Evolutionary conservation across 2,888 invertebrate species (phyloP).

Genomic region (Prosapia bicincta): DNA sequence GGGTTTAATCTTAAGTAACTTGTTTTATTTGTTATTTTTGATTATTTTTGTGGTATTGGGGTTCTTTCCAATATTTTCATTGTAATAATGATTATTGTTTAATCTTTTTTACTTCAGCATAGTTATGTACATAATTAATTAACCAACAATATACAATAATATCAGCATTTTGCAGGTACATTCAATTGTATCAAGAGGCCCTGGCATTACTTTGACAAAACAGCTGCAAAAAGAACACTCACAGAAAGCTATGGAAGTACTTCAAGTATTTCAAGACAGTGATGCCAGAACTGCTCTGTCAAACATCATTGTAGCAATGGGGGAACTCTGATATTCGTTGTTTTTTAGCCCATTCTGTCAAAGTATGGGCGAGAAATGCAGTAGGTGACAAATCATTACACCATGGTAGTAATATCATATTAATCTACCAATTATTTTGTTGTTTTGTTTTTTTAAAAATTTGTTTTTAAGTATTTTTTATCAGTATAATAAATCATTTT

Average conservation of each 20-base stretch:
- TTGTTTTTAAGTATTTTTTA: too few species aligned
- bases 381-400: not conserved
- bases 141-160: too few species aligned
- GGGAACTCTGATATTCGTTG: constrained; percentile 52
- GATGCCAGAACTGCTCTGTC: constrained; percentile 81
- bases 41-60: too few species aligned
- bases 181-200: constrained; percentile 60
- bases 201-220: constrained; percentile 70
- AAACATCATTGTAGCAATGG: constrained; percentile 85
- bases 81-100: too few species aligned
- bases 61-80: too few species aligned
- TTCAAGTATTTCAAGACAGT: constrained; percentile 71
- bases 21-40: too few species aligned
- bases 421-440: not conserved
- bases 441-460: too few species aligned
- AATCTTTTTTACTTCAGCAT: too few species aligned
- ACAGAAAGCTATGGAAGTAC: constrained; percentile 66
- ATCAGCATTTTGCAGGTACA: constrained; percentile 47
- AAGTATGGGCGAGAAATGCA: not conserved
- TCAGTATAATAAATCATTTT: not conserved
- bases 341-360: not conserved
- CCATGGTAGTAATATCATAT: not conserved
- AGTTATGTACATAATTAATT: too few species aligned
- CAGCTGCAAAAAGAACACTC: constrained; percentile 72
- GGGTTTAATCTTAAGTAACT: too few species aligned